phyloP scores from a whole-genome alignment of 1,140 invertebrate genomes.

The Scaptomyza montana region DNA sequence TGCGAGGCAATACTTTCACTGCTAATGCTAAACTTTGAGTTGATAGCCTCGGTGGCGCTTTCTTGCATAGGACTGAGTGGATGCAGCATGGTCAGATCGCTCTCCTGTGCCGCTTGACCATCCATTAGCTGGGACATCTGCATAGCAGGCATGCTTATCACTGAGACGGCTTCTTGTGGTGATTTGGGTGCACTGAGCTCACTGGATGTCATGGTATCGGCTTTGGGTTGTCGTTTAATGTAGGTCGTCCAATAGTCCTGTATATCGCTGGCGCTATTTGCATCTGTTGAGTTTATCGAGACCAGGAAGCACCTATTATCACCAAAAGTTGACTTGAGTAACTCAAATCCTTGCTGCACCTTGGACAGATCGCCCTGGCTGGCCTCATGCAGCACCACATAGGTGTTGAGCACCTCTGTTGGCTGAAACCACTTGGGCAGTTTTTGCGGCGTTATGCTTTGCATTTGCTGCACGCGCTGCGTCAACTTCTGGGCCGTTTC shows the following conservation, averaged over 20 bases:
- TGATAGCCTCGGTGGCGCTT: conserved; percentile 77
- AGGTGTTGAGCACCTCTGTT: conserved; percentile 92
- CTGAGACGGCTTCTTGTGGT: conserved; percentile 85
- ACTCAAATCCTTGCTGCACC: conserved; percentile 91
- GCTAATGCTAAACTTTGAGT: conserved; percentile 85
- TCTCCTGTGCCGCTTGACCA: conserved; percentile 54
- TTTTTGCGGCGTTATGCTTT: conserved; percentile 89
- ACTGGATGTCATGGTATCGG: conserved; percentile 85
- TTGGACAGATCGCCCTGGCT: conserved; percentile 77
- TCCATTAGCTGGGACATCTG: conserved; percentile 72
- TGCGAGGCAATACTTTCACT: conserved; percentile 85
- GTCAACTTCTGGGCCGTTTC: conserved; percentile 90
- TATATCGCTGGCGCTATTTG: conserved; percentile 85
- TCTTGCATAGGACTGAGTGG: conserved; percentile 86
- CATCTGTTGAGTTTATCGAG: conserved; percentile 91
- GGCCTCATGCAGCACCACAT: conserved; percentile 94
- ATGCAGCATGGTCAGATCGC: conserved; percentile 84
- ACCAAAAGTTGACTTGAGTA: conserved; percentile 93
- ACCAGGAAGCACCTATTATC: conserved; percentile 93
- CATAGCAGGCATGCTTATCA: conserved; percentile 85
- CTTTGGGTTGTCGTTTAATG: conserved; percentile 86
- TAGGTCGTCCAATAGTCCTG: conserved; percentile 94
- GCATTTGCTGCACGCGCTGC: conserved; percentile 91
- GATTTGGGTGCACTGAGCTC: conserved; percentile 88
- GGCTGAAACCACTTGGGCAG: conserved; percentile 96